These are phyloP conservation scores for Ictalurus punctatus DNA, from an alignment of 2,113 vertebrate genomes.

Conservation along the genomic window DNA sequence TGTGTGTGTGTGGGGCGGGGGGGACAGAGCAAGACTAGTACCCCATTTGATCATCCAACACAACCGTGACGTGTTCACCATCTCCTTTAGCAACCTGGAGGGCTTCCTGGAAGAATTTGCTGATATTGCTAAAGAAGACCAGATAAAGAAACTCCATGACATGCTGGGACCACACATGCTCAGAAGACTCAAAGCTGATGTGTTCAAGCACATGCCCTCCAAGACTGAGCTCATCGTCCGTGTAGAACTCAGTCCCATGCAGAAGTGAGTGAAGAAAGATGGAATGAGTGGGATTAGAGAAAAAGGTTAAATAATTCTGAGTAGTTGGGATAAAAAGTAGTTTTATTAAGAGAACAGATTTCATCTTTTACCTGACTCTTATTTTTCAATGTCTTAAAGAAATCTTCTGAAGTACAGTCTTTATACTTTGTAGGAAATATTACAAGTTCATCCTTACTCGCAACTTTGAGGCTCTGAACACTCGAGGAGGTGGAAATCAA, in stretches of 20 bases:
- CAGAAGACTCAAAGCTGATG: slow-evolving; percentile 93
- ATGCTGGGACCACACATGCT: slow-evolving; percentile 98
- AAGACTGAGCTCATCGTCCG: slow-evolving; percentile 96
- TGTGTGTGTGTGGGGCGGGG: neutral
- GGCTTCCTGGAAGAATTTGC: slow-evolving; percentile 98
- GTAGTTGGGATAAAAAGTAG: neutral
- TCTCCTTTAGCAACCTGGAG: slow-evolving; percentile 84
- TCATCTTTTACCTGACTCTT: no score
- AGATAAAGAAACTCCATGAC: slow-evolving; percentile 98
- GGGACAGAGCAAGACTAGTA: neutral
- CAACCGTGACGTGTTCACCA: neutral
- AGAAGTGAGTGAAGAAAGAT: slow-evolving; percentile 82
- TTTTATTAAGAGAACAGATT: neutral
- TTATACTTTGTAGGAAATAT: slow-evolving; percentile 81
- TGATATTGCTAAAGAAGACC: slow-evolving; percentile 97
- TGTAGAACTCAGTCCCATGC: slow-evolving; percentile 96
- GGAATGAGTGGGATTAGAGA: neutral
- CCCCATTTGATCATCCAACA: neutral
- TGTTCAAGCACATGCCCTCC: slow-evolving; percentile 99
- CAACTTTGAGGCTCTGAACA: slow-evolving; percentile 96
- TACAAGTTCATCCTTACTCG: slow-evolving; percentile 97
- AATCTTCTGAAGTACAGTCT: neutral
- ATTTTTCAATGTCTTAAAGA: neutral
- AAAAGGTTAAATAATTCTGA: neutral
- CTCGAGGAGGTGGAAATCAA: slow-evolving; percentile 93